A percentile compares a stretch with the other conserved stretches of the same genome.
Conservation (phyloP, 64 coral and sea anemone species). For the Hydrozoanthus tunicans region DNA sequence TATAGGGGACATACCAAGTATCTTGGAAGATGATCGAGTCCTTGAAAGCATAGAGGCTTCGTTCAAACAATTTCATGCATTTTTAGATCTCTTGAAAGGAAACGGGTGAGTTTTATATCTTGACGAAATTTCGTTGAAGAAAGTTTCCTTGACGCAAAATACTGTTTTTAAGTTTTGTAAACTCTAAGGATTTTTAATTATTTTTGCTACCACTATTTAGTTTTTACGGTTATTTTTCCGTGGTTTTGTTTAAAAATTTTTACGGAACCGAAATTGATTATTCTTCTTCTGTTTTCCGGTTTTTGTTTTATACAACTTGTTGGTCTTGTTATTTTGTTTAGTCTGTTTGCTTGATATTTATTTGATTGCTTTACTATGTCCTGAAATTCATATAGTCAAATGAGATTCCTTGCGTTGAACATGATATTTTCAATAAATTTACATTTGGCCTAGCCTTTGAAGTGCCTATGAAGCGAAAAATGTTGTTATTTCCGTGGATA, state of each 20-base stretch:
- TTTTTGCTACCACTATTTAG: too few species aligned
- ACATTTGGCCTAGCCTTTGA: too few species aligned
- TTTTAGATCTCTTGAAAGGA: slow-evolving; percentile 92
- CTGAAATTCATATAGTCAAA: too few species aligned
- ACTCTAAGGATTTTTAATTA: too few species aligned
- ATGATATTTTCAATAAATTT: too few species aligned
- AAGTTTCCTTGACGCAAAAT: too few species aligned
- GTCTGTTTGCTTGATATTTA: neutral
- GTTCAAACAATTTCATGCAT: slow-evolving; percentile 92
- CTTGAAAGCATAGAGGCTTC: slow-evolving; percentile 98
- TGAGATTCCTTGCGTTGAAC: too few species aligned
- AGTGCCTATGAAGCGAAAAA: too few species aligned
- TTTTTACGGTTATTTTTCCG: too few species aligned
- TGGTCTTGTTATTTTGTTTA: neutral
- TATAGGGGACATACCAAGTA: slow-evolving; percentile 1
- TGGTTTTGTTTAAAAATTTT: neutral
- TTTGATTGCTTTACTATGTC: too few species aligned
- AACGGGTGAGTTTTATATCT: slow-evolving; percentile 61
- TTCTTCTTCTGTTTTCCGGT: neutral
- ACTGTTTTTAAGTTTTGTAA: too few species aligned
- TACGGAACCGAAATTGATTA: neutral
- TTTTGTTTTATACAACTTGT: neutral
- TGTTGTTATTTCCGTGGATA: too few species aligned
- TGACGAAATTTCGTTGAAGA: neutral
- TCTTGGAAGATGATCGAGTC: slow-evolving; percentile 90